These are phyloP conservation scores for Mamestra brassicae DNA, from an alignment of 2,888 invertebrate genomes.

Conservation along the genomic window DNA sequence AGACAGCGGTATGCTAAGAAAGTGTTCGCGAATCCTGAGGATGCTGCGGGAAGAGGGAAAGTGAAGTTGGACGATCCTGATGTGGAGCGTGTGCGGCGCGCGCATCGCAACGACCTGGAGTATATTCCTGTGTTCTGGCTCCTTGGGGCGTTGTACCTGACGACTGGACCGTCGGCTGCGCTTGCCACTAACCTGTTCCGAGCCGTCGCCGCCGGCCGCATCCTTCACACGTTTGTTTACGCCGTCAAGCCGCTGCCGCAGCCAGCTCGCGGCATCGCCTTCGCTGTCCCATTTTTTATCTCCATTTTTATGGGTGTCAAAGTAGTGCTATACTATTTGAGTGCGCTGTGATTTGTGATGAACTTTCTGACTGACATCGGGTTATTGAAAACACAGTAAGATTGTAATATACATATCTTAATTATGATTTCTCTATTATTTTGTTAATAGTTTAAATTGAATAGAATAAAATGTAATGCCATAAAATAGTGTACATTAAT, in stretches of 20 bases:
- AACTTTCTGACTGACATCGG: neutral
- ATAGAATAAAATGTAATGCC: too few species aligned
- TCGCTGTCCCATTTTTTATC: constrained; percentile 74
- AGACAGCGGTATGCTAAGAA: constrained; percentile 73
- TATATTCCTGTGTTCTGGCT: constrained; percentile 92
- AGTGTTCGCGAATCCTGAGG: constrained; percentile 81
- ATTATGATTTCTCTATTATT: too few species aligned
- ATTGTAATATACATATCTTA: too few species aligned
- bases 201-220: constrained; percentile 88
- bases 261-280: constrained; percentile 82
- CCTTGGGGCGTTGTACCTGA: constrained; percentile 90
- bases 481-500: too few species aligned
- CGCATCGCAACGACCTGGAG: constrained; percentile 93
- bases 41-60: constrained; percentile 72
- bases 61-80: constrained; percentile 81
- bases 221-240: constrained; percentile 92
- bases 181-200: constrained; percentile 79
- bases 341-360: constrained; percentile 65
- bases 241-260: constrained; percentile 91
- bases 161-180: constrained; percentile 86
- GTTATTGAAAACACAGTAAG: too few species aligned
- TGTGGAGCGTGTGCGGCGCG: constrained; percentile 87
- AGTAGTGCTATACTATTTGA: constrained; percentile 73
- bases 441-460: too few species aligned
- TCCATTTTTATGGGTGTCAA: constrained; percentile 80